phyloP scores from a whole-genome alignment of 2,888 invertebrate genomes.

The Endomychus coccineus region DNA sequence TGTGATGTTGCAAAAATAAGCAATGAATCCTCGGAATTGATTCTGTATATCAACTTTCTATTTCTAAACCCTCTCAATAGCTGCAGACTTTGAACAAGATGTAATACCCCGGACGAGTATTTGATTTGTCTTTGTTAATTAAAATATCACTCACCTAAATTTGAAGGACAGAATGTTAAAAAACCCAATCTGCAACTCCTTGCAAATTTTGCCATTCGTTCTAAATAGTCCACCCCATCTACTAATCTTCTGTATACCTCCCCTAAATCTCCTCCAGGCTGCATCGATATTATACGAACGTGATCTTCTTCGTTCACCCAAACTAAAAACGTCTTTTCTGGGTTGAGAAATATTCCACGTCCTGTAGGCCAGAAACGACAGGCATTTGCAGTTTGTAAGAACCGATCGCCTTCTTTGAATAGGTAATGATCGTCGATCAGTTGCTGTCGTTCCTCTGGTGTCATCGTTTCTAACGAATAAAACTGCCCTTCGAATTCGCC shows the following conservation, averaged over 20 bases:
- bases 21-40: too few relatives aligned
- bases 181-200: constrained; percentile 56
- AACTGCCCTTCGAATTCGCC: constrained; percentile 85
- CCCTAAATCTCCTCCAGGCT: constrained; percentile 86
- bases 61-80: too few relatives aligned
- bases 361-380: constrained; percentile 91
- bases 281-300: constrained; percentile 94
- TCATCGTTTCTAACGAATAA: constrained; percentile 88
- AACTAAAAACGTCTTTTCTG: constrained; percentile 89
- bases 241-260: constrained; percentile 56
- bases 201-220: constrained; percentile 48
- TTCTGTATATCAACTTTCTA: too few relatives aligned
- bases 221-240: constrained; percentile 47
- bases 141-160: constrained; percentile 37
- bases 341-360: constrained; percentile 94
- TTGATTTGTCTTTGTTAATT: too few relatives aligned
- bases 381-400: constrained; percentile 82
- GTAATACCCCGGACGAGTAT: too few relatives aligned
- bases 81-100: too few relatives aligned
- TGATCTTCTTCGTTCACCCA: constrained; percentile 99
- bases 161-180: constrained; percentile 67
- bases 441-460: constrained; percentile 85
- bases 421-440: constrained; percentile 95
- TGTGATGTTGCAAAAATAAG: too few relatives aligned
- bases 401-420: constrained; percentile 91